Evolutionary conservation across 1,140 invertebrate genomes (phyloP).

Genomic region (Leptinotarsa texana): DNA sequence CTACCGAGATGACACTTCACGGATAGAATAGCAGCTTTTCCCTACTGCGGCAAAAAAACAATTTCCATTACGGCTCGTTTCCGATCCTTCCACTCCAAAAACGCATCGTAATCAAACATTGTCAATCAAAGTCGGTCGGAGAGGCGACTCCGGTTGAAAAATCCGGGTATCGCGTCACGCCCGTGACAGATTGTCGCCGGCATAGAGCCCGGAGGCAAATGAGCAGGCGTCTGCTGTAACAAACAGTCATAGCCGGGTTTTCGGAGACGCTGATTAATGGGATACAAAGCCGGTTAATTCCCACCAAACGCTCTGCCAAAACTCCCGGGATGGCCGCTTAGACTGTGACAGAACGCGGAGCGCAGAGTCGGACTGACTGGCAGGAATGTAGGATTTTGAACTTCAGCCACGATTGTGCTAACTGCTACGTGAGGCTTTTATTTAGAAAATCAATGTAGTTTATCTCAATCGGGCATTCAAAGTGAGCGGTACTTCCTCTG

Average conservation of each 20-base stretch:
- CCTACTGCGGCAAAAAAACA: too few relatives aligned
- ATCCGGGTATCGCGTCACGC: not conserved
- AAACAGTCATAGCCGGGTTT: slow-evolving; percentile 55
- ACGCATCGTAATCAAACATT: not conserved
- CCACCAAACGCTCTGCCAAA: slow-evolving; percentile 56
- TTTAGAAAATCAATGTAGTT: too few relatives aligned
- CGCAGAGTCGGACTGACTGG: too few relatives aligned
- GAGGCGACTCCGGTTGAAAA: not conserved
- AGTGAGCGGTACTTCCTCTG: too few relatives aligned
- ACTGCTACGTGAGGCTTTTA: too few relatives aligned
- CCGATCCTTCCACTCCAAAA: not conserved
- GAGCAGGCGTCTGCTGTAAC: slow-evolving; percentile 46
- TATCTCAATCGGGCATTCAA: too few relatives aligned
- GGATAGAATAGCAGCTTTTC: too few relatives aligned
- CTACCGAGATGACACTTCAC: too few relatives aligned
- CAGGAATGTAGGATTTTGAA: too few relatives aligned
- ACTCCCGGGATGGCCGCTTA: slow-evolving; percentile 48
- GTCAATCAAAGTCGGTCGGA: slow-evolving; percentile 26
- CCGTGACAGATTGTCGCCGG: slow-evolving; percentile 9
- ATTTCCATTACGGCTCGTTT: too few relatives aligned
- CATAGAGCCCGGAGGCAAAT: slow-evolving; percentile 28
- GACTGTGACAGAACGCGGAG: slow-evolving; percentile 35
- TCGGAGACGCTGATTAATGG: slow-evolving; percentile 56
- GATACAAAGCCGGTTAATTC: slow-evolving; percentile 56
- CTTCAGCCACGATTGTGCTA: too few relatives aligned